Conservation (phyloP, 2,888 invertebrate species). For the Crepidodera aurea region DNA sequence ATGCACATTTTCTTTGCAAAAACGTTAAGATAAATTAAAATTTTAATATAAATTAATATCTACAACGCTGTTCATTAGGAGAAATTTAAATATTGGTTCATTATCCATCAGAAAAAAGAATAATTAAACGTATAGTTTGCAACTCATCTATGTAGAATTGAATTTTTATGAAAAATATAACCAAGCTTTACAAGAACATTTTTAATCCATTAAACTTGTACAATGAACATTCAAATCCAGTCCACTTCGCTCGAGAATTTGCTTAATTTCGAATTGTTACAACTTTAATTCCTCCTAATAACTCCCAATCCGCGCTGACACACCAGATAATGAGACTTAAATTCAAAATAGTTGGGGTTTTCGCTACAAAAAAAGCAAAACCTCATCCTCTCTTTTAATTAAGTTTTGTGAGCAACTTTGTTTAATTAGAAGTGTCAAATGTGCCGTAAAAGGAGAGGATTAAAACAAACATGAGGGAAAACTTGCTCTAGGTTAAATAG, state of each 20-base stretch:
- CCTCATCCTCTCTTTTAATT: slow-evolving; percentile 18
- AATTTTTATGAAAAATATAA: background rate
- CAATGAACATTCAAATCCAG: slow-evolving; percentile 5
- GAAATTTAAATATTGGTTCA: too few species aligned
- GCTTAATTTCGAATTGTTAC: slow-evolving; percentile 17
- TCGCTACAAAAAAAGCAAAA: slow-evolving; percentile 9
- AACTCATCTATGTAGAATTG: too few species aligned
- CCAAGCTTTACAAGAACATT: background rate
- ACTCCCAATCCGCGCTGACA: slow-evolving; percentile 17
- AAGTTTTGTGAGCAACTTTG: slow-evolving; percentile 27
- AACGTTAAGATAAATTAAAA: too few species aligned
- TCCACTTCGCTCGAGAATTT: slow-evolving; percentile 4
- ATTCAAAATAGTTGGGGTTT: slow-evolving; percentile 17
- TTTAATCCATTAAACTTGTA: slow-evolving; percentile 17
- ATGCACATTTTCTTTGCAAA: too few species aligned
- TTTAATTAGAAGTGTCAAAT: slow-evolving; percentile 30
- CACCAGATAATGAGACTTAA: slow-evolving; percentile 17
- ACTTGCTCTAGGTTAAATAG: slow-evolving; percentile 19
- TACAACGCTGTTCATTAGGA: too few species aligned
- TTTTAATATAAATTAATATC: too few species aligned
- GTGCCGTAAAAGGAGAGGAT: slow-evolving; percentile 20
- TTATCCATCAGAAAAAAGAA: too few species aligned
- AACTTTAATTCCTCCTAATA: slow-evolving; percentile 20
- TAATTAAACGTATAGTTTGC: too few species aligned
- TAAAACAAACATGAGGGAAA: slow-evolving; percentile 21